A percentile compares a stretch with the other conserved stretches of the same genome.
Evolutionary conservation across 2,113 vertebrate species (phyloP).

Genomic region (Coracopsis vasa): DNA sequence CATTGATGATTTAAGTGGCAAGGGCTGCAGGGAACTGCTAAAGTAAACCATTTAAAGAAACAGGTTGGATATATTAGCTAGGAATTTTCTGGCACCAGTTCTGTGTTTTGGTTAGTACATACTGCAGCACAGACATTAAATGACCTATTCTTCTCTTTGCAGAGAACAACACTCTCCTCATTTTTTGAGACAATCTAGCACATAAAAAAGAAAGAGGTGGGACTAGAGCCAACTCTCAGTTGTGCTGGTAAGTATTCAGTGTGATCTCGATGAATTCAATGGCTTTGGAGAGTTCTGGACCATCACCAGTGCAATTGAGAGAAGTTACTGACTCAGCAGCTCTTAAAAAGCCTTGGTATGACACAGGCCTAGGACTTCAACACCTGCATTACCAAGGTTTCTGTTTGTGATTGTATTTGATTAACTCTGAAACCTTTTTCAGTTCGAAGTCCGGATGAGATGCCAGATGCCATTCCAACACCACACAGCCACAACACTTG

Average conservation of each 20-base stretch:
- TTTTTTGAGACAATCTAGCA: not conserved
- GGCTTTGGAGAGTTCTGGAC: not conserved
- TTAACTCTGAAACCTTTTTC: not conserved
- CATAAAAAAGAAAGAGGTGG: not conserved
- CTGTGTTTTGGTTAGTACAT: not conserved
- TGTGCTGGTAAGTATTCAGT: not conserved
- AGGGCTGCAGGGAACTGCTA: not conserved
- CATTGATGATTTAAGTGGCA: slow-evolving; percentile 2
- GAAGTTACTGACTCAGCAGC: not conserved
- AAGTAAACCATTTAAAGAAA: slow-evolving; percentile 28
- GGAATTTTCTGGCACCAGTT: slow-evolving; percentile 25
- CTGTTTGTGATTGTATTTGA: not conserved
- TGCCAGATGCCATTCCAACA: not conserved
- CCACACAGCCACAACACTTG: not conserved
- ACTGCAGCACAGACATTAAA: not conserved
- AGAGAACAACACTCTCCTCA: not conserved
- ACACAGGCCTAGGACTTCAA: not conserved
- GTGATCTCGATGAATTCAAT: not conserved
- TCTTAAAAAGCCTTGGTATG: not conserved
- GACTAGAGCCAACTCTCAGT: not conserved
- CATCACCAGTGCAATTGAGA: not conserved
- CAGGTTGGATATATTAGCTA: not conserved
- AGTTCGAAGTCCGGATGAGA: not conserved
- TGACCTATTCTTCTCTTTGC: not conserved
- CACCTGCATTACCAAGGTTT: not conserved